Conservation (phyloP, 2,797 vertebrate genomes). For the Chiroxiphia lanceolata region DNA sequence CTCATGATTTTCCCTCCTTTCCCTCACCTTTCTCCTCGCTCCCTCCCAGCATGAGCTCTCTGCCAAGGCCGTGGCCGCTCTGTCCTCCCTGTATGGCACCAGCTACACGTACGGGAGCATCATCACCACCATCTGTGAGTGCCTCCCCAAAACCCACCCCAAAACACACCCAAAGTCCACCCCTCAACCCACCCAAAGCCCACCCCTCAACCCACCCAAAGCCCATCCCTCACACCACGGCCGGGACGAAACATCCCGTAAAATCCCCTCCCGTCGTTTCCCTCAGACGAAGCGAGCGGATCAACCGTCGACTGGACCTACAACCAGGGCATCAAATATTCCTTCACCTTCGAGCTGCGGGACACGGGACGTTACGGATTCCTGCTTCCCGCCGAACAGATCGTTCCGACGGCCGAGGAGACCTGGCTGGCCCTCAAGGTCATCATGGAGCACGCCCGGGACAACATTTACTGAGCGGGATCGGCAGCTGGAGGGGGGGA, state of each 20-base stretch:
- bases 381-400: conserved; percentile 89
- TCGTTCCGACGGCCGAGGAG: conserved; percentile 88
- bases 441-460: conserved; percentile 83
- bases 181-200: background rate
- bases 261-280: too few species aligned
- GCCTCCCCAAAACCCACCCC: background rate
- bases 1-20: too few species aligned
- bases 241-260: too few species aligned
- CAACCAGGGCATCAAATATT: conserved; percentile 90
- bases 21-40: background rate
- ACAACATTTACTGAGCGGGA: conserved; percentile 76
- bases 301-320: conserved; percentile 91
- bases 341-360: conserved; percentile 92
- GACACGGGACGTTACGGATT: conserved; percentile 90
- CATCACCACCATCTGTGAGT: conserved; percentile 85
- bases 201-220: too few species aligned
- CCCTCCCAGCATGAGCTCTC: conserved; percentile 80
- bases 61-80: conserved; percentile 74
- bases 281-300: conserved; percentile 88
- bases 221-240: background rate
- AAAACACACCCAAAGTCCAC: too few species aligned
- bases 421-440: conserved; percentile 87
- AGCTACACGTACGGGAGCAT: conserved; percentile 87
- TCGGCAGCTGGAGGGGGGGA: background rate
- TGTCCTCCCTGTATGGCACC: conserved; percentile 88